Evolutionary conservation across 2,888 invertebrate species (phyloP).

Genomic region (Protonemura montana): DNA sequence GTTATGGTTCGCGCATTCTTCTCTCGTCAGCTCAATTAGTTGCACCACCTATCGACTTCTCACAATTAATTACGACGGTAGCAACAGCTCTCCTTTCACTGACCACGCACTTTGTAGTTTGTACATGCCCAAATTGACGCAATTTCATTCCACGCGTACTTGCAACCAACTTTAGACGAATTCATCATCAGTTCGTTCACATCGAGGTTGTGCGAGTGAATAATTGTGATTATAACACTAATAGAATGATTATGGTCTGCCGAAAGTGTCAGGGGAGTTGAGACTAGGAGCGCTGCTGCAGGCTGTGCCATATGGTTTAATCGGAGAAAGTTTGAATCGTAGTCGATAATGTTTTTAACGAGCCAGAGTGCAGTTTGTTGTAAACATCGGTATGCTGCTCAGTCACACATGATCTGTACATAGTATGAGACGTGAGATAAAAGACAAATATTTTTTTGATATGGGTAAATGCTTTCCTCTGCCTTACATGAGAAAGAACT

Average conservation of each 20-base stretch:
- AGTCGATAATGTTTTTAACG: background rate
- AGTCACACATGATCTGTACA: too few relatives aligned
- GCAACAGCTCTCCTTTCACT: background rate
- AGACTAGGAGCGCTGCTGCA: background rate
- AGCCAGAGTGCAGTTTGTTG: background rate
- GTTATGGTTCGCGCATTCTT: background rate
- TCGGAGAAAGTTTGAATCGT: background rate
- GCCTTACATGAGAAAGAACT: too few relatives aligned
- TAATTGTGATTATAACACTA: background rate
- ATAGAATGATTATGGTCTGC: background rate
- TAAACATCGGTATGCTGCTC: background rate
- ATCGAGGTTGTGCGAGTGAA: background rate
- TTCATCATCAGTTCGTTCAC: conserved; percentile 7
- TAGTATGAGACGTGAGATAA: too few relatives aligned
- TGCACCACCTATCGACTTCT: background rate
- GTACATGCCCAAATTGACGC: background rate
- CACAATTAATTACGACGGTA: background rate
- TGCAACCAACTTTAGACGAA: background rate
- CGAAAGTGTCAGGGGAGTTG: background rate
- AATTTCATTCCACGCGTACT: background rate
- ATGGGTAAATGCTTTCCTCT: too few relatives aligned
- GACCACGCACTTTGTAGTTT: background rate
- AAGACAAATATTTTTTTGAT: too few relatives aligned
- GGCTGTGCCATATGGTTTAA: background rate
- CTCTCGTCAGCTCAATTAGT: background rate